Percentiles rank a stretch among this genome's conserved stretches.
phyloP scores from a whole-genome alignment of 2,113 vertebrate species.

The Syrrhaptes paradoxus region DNA sequence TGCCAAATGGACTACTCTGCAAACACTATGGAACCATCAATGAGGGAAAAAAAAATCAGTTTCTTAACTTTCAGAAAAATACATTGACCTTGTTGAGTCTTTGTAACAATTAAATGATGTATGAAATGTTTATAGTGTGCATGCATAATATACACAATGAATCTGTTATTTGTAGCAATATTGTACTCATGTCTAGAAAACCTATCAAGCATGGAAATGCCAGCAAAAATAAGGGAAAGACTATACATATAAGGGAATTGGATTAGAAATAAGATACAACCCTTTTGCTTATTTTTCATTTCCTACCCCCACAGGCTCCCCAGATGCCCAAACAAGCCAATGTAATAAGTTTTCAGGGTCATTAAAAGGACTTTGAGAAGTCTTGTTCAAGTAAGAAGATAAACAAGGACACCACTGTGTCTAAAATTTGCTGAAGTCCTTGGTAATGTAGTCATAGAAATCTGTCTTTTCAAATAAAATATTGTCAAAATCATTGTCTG shows the following conservation, averaged over 20 bases:
- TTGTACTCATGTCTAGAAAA: not conserved
- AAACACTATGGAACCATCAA: not conserved
- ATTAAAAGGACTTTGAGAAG: not conserved
- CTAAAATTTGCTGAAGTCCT: not conserved
- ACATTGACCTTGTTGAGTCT: not conserved
- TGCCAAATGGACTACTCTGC: not conserved
- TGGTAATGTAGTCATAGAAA: not conserved
- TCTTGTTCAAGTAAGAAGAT: not conserved
- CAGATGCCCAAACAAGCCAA: not conserved
- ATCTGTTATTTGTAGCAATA: not conserved
- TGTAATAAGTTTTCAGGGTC: not conserved
- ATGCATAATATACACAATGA: not conserved
- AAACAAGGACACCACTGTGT: not conserved
- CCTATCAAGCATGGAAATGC: not conserved
- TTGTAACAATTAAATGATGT: not conserved
- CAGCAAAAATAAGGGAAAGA: not conserved
- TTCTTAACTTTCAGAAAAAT: constrained; percentile 3
- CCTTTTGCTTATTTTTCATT: not conserved
- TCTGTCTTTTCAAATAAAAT: not conserved
- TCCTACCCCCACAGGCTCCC: not conserved
- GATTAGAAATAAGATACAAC: not conserved
- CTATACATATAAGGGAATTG: not conserved
- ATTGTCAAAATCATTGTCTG: not conserved
- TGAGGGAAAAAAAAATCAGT: not conserved
- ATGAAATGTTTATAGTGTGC: not conserved